phyloP scores from a whole-genome alignment of 2,113 vertebrate genomes.

The Micronycteris hirsuta region DNA sequence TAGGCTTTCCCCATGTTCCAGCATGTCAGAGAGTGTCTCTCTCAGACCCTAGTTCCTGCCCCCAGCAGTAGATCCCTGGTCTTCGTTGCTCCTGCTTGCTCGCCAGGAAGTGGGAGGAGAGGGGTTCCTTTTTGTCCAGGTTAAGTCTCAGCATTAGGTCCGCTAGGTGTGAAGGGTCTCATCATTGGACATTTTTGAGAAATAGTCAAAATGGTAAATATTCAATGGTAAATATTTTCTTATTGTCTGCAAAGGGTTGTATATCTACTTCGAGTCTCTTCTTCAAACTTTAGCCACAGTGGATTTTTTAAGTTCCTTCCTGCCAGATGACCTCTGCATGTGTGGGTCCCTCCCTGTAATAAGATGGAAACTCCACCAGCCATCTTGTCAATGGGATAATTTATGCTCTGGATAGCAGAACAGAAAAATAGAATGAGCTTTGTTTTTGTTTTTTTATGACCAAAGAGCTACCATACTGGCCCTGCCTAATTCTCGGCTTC shows the following conservation, averaged over 20 bases:
- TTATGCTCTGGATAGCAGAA: not conserved
- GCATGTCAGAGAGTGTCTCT: not conserved
- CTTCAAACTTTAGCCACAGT: not conserved
- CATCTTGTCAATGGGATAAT: not conserved
- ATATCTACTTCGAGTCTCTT: not conserved
- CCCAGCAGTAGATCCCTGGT: not conserved
- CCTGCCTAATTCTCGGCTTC: not conserved
- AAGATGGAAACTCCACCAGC: not conserved
- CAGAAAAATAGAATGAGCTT: not conserved
- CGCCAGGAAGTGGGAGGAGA: not conserved
- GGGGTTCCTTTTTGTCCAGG: not conserved
- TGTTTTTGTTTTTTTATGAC: not conserved
- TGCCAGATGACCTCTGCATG: not conserved
- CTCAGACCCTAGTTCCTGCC: not conserved
- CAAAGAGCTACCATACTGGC: not conserved
- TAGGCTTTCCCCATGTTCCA: not conserved
- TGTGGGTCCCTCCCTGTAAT: not conserved
- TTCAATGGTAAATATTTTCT: not conserved
- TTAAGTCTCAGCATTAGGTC: not conserved
- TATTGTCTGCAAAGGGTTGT: not conserved
- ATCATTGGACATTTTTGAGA: not conserved
- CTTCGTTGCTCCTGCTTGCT: not conserved
- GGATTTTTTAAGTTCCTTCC: not conserved
- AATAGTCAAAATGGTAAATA: not conserved
- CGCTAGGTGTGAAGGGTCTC: not conserved